phyloP scores from a whole-genome alignment of 2,113 vertebrate genomes.

The Grammomys surdaster region DNA sequence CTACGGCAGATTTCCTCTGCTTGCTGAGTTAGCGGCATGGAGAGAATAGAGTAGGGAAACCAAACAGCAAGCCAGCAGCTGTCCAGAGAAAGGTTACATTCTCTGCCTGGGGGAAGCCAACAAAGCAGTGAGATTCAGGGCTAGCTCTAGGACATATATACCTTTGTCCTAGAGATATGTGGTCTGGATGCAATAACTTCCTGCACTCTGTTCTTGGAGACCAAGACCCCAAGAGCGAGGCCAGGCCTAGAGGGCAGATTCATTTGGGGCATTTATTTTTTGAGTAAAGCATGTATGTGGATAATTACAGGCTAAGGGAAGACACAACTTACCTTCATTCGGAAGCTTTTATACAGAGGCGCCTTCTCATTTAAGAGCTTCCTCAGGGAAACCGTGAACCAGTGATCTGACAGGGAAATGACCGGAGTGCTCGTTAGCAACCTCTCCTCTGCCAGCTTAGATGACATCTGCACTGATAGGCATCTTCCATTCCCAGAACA shows the following conservation, averaged over 20 bases:
- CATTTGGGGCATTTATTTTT: not conserved
- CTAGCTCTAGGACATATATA: not conserved
- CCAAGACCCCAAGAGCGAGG: not conserved
- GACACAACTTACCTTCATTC: slow-evolving; percentile 56
- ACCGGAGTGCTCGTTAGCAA: not conserved
- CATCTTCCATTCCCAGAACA: not conserved
- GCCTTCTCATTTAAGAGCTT: slow-evolving; percentile 75
- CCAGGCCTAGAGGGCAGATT: not conserved
- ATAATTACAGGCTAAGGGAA: not conserved
- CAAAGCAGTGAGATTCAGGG: not conserved
- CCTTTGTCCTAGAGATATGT: not conserved
- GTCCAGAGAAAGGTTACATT: not conserved
- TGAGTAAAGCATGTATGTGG: not conserved
- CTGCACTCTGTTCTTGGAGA: not conserved
- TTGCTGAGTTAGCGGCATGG: not conserved
- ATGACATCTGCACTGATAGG: not conserved
- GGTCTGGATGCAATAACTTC: fast-evolving
- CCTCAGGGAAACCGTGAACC: slow-evolving; percentile 16
- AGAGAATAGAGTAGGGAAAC: not conserved
- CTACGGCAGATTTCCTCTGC: not conserved
- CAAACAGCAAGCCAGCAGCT: not conserved
- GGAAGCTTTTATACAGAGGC: slow-evolving; percentile 52
- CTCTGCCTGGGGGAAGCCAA: not conserved
- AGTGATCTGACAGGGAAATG: slow-evolving; percentile 34
- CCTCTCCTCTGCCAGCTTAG: not conserved